Base-by-base conservation (phyloP, 2,888 invertebrate species). In the Melikaiella ostensackeni region DNA sequence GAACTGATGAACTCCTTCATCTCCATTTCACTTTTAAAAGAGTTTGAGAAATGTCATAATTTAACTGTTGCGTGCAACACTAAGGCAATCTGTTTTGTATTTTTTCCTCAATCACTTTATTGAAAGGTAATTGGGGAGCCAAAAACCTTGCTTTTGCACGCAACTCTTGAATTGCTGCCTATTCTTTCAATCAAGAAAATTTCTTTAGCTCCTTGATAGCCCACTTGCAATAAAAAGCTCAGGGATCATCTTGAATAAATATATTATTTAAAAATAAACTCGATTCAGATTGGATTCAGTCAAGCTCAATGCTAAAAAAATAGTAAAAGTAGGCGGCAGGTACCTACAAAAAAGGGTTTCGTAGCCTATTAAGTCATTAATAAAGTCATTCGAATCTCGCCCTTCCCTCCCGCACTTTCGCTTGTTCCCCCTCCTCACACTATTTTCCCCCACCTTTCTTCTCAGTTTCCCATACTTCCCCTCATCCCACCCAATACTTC, bases 11-110 rank as follows among this genome's bases (percentile, higher is more conserved):
- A 42, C 30, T 50, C 30, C 27, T 50, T 13, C n/a, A 70, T 70
- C 70, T n/a, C 30, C 11, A 70, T 70, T 70, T 70, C 33, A 33
- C 6, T 70, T 50, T 11, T 5, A 33, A 46, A 70, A 46, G n/a
- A n/a, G 27, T 70, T 70, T 70, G 33, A 70, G 50, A 70, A 70
- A 70, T 55, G n/a, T 46, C 33, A n/a, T 70, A 70, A 55, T 70
- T 70, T 50, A 70, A 50, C 70, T n/a, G 50, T 70, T 70, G 70
- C 70, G 70, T 70, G 70, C 50, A 70, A 70, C 30, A 70, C 50
- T 30, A 33, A n/a, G 33, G 70, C 50, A 70, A 50, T 55, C 30
- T 70, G n/a, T 33, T 70, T 70, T 70, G 70, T 70, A 33, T 50
- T 70, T 70, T 46, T 70, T n/a, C 50, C 13, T 21, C 50, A n/a